A percentile compares a stretch with the other conserved stretches of the same genome.
These are phyloP conservation scores for Eupithecia insigniata DNA, from an alignment of 2,888 invertebrate species.

Conservation along the genomic window DNA sequence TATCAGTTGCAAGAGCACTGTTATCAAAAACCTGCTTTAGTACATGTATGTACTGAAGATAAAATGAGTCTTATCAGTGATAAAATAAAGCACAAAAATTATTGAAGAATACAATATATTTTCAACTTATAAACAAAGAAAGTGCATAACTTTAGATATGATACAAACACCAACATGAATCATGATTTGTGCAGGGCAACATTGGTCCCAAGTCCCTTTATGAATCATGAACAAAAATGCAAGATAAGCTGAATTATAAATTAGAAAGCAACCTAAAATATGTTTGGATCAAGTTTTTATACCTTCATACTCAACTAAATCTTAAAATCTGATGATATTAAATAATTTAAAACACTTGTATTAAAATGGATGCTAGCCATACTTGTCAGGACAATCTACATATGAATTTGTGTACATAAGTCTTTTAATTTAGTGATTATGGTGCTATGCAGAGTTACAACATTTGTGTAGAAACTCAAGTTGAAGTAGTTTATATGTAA, in stretches of 20 bases:
- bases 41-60: slow-evolving; percentile 22
- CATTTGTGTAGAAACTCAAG: too few species aligned
- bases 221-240: slow-evolving; percentile 43
- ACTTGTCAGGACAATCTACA: background rate
- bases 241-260: slow-evolving; percentile 24
- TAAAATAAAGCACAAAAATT: slow-evolving; percentile 46
- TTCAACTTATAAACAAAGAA: slow-evolving; percentile 59
- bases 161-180: slow-evolving; percentile 49
- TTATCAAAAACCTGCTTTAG: slow-evolving; percentile 20
- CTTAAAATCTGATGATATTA: background rate
- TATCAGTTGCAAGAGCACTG: background rate
- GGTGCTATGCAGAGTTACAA: too few species aligned
- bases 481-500: too few species aligned
- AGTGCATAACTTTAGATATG: slow-evolving; percentile 57
- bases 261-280: slow-evolving; percentile 19
- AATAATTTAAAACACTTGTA: background rate
- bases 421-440: background rate
- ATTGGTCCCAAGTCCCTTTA: slow-evolving; percentile 49
- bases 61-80: slow-evolving; percentile 32
- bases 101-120: slow-evolving; percentile 65
- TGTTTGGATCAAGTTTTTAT: background rate
- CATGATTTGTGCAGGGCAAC: slow-evolving; percentile 43
- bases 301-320: background rate
- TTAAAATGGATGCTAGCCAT: background rate
- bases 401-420: background rate